Conservation (phyloP, 2,113 vertebrate genomes). For the Narcine bancroftii region DNA sequence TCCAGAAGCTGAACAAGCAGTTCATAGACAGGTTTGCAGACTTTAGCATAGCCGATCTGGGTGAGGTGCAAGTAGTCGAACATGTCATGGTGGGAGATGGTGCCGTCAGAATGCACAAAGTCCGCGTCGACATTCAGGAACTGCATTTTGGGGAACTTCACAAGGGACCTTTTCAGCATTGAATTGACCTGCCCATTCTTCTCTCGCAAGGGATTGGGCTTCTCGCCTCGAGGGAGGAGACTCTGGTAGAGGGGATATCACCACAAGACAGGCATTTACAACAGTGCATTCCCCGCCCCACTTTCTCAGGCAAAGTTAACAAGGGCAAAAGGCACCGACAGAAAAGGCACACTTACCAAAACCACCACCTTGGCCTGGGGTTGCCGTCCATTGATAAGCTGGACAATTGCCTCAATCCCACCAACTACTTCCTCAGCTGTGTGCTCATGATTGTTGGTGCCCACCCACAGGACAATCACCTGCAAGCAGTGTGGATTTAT, state of each 20-base stretch:
- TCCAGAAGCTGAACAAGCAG: conserved; percentile 95
- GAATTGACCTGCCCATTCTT: conserved; percentile 83
- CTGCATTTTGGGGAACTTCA: conserved; percentile 71
- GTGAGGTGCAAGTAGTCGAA: conserved; percentile 98
- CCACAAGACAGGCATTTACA: neutral
- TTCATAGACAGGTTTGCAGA: conserved; percentile 86
- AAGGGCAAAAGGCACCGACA: neutral
- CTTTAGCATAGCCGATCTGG: conserved; percentile 68
- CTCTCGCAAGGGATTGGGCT: conserved; percentile 83
- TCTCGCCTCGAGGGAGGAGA: conserved; percentile 86
- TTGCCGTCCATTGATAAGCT: conserved; percentile 71
- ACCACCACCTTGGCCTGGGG: conserved; percentile 88
- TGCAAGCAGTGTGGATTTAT: conserved; percentile 44
- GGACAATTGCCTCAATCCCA: conserved; percentile 80
- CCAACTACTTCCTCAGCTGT: conserved; percentile 87
- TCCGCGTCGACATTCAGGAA: conserved; percentile 73
- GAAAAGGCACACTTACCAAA: conserved; percentile 58
- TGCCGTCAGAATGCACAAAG: conserved; percentile 88
- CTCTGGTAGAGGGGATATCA: conserved; percentile 57
- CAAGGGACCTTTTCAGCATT: conserved; percentile 70
- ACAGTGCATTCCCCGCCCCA: neutral
- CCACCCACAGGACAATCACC: conserved; percentile 94
- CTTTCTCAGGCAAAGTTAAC: neutral
- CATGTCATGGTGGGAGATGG: conserved; percentile 86
- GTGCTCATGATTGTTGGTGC: conserved; percentile 90